Base-by-base conservation (phyloP, 2,113 vertebrate species). In the Melanostigma gelatinosum region DNA sequence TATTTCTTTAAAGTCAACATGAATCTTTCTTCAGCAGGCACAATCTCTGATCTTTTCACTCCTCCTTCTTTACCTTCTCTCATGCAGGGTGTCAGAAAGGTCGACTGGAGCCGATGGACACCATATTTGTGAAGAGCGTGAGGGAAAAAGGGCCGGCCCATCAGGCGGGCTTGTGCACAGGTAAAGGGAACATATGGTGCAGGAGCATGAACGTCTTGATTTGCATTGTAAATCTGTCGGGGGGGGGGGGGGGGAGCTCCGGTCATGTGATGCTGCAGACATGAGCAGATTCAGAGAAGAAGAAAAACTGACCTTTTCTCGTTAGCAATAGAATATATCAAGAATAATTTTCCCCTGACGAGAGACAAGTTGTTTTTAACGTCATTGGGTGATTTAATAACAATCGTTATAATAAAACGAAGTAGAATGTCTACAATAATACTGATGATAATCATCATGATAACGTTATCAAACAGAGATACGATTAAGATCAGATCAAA, bases 111-210 rank as follows among this genome's bases (percentile, higher is more conserved):
- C 98, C 98, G 16, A 97, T 99, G 98, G 98, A 99, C 90, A 99
- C 98, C 91, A 99, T 99, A 90, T 99, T 99, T 77, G 98, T 99
- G 75, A 99, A 99, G 95, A 97, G 94, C 18, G 97, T 99, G 94
- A 95, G 97, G 91, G 97, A 97, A 38, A 96, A 95, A 0, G 97
- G 98, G 75, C 97, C 98, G 0, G 98, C 98, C 11, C 96, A 99
- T 77, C 94, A 93, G 90, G 97, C 98, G 0, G 98, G 98, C 68
- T 92, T 99, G 68, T 96, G 96, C 85, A 98, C 97, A 85, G 98
- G 98, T 99, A 93, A 90, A 82, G 52, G 29, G 44, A 64, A 54
- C 76, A 38, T 60, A 40, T 67, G 66, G 27, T 15, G 61, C 64
- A 13, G 58, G 18, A 69, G 62, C 0, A 9, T 42, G 40, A 72